Conservation (phyloP, 2,888 invertebrate species). For the Leptopilina syphax region DNA sequence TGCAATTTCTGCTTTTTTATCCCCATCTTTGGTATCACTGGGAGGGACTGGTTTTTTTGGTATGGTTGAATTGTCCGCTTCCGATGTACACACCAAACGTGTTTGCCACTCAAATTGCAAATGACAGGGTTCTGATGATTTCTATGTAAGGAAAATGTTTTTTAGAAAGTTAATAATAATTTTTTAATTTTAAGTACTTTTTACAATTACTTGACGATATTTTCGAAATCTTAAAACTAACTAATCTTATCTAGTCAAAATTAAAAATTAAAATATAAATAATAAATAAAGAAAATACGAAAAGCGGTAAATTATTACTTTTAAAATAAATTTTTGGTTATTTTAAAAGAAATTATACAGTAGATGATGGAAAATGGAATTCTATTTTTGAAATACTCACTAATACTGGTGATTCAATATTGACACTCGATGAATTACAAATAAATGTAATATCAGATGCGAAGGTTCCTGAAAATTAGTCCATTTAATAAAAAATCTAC, state of each 20-base stretch:
- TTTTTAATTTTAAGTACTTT: too few species aligned
- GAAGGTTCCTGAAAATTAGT: conserved; percentile 59
- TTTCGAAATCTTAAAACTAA: too few species aligned
- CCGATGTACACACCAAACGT: conserved; percentile 59
- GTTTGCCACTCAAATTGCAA: conserved; percentile 67
- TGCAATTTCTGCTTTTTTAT: conserved; percentile 36
- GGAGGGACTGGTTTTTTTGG: conserved; percentile 38
- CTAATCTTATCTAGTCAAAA: too few species aligned
- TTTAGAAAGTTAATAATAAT: too few species aligned
- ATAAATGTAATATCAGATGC: conserved; percentile 63
- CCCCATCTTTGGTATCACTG: background rate
- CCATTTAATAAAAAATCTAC: conserved; percentile 1
- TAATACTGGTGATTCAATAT: conserved; percentile 62
- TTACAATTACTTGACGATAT: too few species aligned
- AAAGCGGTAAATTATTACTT: too few species aligned
- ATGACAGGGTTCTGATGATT: conserved; percentile 61
- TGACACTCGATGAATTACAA: conserved; percentile 58
- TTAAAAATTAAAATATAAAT: too few species aligned
- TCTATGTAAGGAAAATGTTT: conserved; percentile 55
- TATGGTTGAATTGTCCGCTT: background rate
- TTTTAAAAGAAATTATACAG: too few species aligned
- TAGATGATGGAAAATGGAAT: too few species aligned
- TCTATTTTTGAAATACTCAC: conserved; percentile 58
- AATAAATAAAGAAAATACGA: too few species aligned
- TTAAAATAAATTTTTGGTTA: too few species aligned